phyloP scores from a whole-genome alignment of 1,140 invertebrate genomes.

The Drosophila pallidifrons region DNA sequence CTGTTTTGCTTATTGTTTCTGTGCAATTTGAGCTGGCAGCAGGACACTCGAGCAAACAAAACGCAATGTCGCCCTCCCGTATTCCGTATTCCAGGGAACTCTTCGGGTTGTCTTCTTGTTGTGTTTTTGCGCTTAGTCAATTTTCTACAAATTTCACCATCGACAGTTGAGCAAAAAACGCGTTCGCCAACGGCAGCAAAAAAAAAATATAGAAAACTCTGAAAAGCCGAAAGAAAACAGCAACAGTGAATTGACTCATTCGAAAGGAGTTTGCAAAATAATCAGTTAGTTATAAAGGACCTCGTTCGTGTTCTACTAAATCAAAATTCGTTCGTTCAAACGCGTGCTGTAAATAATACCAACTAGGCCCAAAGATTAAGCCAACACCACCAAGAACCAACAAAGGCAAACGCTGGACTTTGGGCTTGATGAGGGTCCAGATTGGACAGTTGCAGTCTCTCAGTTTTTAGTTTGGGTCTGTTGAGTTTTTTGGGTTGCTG shows the following conservation, averaged over 20 bases:
- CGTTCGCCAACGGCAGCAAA: slow-evolving; percentile 68
- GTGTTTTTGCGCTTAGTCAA: slow-evolving; percentile 61
- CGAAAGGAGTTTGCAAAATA: slow-evolving; percentile 14
- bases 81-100: not conserved
- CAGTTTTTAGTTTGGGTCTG: slow-evolving; percentile 15
- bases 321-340: slow-evolving; percentile 57
- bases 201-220: slow-evolving; percentile 17
- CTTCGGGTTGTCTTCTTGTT: not conserved
- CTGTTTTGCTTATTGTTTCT: slow-evolving; percentile 70
- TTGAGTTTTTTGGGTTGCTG: slow-evolving; percentile 5
- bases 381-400: slow-evolving; percentile 22
- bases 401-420: slow-evolving; percentile 53
- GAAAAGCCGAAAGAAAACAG: slow-evolving; percentile 20
- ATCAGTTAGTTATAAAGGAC: slow-evolving; percentile 32
- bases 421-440: slow-evolving; percentile 41
- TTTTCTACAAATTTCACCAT: slow-evolving; percentile 62
- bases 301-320: slow-evolving; percentile 35
- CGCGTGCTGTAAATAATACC: slow-evolving; percentile 69
- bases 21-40: slow-evolving; percentile 77
- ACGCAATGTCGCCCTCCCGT: slow-evolving; percentile 5
- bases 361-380: slow-evolving; percentile 63
- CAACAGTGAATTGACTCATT: not conserved
- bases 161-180: slow-evolving; percentile 75
- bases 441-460: slow-evolving; percentile 4
- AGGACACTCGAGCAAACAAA: slow-evolving; percentile 55